These are phyloP conservation scores for Coptodon rendalli DNA, from an alignment of 2,113 vertebrate genomes.

Conservation along the genomic window DNA sequence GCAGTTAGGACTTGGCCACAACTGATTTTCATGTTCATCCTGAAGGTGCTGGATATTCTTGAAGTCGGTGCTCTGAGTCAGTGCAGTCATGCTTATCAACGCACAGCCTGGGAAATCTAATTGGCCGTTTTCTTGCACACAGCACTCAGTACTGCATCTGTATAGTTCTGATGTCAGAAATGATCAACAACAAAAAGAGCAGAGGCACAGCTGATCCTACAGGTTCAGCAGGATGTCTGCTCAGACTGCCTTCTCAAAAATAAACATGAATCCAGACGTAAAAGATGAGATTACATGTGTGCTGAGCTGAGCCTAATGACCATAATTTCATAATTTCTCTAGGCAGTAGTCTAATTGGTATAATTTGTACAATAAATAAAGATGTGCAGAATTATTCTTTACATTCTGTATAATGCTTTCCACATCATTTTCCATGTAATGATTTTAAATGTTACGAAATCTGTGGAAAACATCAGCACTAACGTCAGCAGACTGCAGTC, in stretches of 20 bases:
- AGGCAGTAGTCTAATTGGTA: background rate
- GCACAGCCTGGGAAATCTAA: background rate
- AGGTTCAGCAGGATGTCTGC: background rate
- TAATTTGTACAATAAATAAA: slow-evolving; percentile 20
- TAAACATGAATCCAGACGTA: background rate
- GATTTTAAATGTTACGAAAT: slow-evolving; percentile 9
- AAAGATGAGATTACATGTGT: background rate
- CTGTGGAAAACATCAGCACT: slow-evolving; percentile 23
- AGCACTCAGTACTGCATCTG: background rate
- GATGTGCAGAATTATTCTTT: slow-evolving; percentile 9
- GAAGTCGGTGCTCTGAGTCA: background rate
- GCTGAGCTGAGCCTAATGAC: slow-evolving; percentile 5
- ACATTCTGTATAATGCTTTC: slow-evolving; percentile 1
- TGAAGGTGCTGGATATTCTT: background rate
- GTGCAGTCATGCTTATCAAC: background rate
- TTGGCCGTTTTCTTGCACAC: background rate
- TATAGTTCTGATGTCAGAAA: background rate
- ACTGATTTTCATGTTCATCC: background rate
- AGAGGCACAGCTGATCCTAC: background rate
- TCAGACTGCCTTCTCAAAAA: background rate
- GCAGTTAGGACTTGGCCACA: background rate
- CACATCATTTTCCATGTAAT: slow-evolving; percentile 20
- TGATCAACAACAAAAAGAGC: background rate
- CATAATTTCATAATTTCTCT: background rate
- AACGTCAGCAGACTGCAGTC: slow-evolving; percentile 45